These are phyloP conservation scores for Geotrypetes seraphini DNA, from an alignment of 2,797 vertebrate genomes.

Conservation along the genomic window DNA sequence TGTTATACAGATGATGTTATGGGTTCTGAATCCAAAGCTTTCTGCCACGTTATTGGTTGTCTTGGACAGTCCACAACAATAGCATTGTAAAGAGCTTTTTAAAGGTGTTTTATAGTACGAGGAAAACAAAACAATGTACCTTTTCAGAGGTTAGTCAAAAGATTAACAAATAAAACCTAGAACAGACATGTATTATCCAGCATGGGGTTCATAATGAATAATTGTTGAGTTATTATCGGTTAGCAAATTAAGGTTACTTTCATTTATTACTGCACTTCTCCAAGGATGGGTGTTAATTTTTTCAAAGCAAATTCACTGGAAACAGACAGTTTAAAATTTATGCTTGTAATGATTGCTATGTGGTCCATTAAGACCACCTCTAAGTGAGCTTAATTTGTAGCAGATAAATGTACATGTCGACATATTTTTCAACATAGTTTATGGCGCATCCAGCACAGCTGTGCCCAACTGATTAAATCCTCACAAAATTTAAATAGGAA, in stretches of 20 bases:
- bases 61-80: too few species aligned
- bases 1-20: too few species aligned
- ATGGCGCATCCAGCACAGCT: constrained; percentile 65
- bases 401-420: constrained; percentile 70
- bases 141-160: constrained; percentile 24
- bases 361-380: constrained; percentile 71
- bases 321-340: constrained; percentile 66
- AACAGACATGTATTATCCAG: constrained; percentile 34
- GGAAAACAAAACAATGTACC: constrained; percentile 24
- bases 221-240: constrained; percentile 56
- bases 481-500: constrained; percentile 75
- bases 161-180: constrained; percentile 34
- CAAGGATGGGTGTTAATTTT: constrained; percentile 56
- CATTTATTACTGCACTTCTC: constrained; percentile 56
- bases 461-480: constrained; percentile 68
- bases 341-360: constrained; percentile 67
- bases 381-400: constrained; percentile 75
- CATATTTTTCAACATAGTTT: constrained; percentile 68
- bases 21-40: too few species aligned
- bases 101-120: too few species aligned
- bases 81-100: too few species aligned
- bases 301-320: constrained; percentile 58
- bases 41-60: too few species aligned
- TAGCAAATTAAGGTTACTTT: constrained; percentile 60
- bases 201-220: constrained; percentile 50